phyloP scores from a whole-genome alignment of 2,113 vertebrate genomes.

The Dromaius novaehollandiae region DNA sequence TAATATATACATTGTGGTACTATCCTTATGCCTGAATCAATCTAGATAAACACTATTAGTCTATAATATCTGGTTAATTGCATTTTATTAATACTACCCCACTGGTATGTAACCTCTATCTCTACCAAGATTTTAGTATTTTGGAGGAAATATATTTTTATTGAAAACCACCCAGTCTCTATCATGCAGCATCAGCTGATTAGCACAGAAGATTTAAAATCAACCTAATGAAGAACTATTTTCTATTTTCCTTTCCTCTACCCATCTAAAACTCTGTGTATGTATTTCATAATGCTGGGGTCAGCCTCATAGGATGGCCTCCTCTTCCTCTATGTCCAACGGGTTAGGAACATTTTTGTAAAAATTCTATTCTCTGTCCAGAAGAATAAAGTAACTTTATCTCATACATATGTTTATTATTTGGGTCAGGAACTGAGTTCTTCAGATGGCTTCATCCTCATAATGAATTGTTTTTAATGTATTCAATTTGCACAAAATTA shows the following conservation, averaged over 20 bases:
- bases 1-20: background rate
- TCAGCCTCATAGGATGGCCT: background rate
- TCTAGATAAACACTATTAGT: background rate
- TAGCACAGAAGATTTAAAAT: background rate
- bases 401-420: background rate
- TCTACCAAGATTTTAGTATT: background rate
- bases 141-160: background rate
- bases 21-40: background rate
- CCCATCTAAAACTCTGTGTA: background rate
- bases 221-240: background rate
- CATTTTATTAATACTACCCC: background rate
- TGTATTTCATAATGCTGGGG: background rate
- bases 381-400: background rate
- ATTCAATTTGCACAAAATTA: background rate
- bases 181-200: background rate
- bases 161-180: background rate
- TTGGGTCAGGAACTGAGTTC: background rate
- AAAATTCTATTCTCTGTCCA: background rate
- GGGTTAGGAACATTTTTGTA: background rate
- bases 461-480: background rate
- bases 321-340: background rate
- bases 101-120: background rate
- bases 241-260: background rate
- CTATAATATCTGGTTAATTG: background rate
- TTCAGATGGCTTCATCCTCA: background rate